Base-by-base conservation (phyloP, 2,113 vertebrate species). In the Aepyceros melampus region DNA sequence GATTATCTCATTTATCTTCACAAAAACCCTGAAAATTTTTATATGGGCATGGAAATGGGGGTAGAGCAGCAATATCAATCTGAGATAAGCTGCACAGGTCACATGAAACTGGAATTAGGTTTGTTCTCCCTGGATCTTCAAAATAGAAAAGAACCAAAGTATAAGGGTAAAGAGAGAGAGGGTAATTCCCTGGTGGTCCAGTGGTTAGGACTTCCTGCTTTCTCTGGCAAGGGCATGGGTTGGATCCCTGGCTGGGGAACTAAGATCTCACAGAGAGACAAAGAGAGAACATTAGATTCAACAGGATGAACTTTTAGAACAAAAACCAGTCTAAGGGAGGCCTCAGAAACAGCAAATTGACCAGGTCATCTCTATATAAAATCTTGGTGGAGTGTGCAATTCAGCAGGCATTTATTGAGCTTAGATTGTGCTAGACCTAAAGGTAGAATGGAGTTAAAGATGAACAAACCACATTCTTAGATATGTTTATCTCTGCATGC, bases 1-100 rank as follows among this genome's bases (percentile, higher is more conserved):
- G 51, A 82, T 91, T 87, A 85, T 94, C 87, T 92, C 71, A 40
- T 82, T 96, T 97, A 89, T 95, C 92, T 94, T 82, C 87, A 96
- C 83, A 88, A 81, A 95, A 96, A 96, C 87, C 45, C 56, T 51
- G 40, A 94, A 94, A 88, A 87, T 4, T 86, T 60, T 40, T 29
- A 89, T 64, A 90, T 0, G 43, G 58, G 67, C 47, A 53, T 2
- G 2, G 49, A 43, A 76, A 14, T 76, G 64, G 29, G 31, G 27
- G 71, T 43, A 76, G 71, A n/a, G 33, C 45, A 94, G 79, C 81
- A 96, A 87, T 95, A 55, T 40, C 40, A 74, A 23, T 51, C 53
- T 53, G 27, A 79, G 81, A 36, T 7, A 60, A 78, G 47, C n/a
- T 12, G 10, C 51, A 62, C 33, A 95, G 40, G 43, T 51, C 27